Evolutionary conservation across 1,140 invertebrate species (phyloP).

Genomic region (Coenobita brevimanus): DNA sequence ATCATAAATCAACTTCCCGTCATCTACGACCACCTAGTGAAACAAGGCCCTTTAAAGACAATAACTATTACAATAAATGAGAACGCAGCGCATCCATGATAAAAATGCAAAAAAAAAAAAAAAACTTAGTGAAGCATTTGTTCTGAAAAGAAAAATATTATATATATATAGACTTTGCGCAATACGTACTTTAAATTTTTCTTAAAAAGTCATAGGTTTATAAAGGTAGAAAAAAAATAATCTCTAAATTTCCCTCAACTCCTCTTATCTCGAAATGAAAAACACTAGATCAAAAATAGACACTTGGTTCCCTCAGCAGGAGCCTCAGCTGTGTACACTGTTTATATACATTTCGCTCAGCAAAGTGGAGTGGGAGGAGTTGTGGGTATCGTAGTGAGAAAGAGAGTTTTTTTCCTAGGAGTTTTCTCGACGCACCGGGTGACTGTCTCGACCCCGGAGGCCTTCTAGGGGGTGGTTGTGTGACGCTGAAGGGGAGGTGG

Average conservation of each 20-base stretch:
- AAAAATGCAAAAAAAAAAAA: constrained; percentile 12
- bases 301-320: neutral
- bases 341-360: constrained; percentile 8
- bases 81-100: constrained; percentile 1
- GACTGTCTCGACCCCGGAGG: constrained; percentile 32
- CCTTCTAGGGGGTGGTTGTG: constrained; percentile 13
- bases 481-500: neutral
- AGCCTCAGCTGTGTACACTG: neutral
- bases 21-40: constrained; percentile 29
- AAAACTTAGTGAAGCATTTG: too few relatives aligned
- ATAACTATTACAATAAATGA: constrained; percentile 23
- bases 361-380: constrained; percentile 25
- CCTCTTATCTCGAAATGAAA: constrained; percentile 13
- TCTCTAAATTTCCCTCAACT: constrained; percentile 35
- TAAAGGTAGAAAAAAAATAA: constrained; percentile 31
- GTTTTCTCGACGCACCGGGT: constrained; percentile 38
- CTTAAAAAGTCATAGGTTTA: constrained; percentile 57
- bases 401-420: constrained; percentile 53
- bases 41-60: constrained; percentile 26
- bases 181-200: constrained; percentile 47
- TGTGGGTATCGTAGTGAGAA: constrained; percentile 35
- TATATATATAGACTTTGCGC: constrained; percentile 25
- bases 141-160: neutral
- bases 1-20: constrained; percentile 34
- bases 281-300: neutral